phyloP scores from a whole-genome alignment of 2,113 vertebrate genomes.

The Chrysochloris asiatica region DNA sequence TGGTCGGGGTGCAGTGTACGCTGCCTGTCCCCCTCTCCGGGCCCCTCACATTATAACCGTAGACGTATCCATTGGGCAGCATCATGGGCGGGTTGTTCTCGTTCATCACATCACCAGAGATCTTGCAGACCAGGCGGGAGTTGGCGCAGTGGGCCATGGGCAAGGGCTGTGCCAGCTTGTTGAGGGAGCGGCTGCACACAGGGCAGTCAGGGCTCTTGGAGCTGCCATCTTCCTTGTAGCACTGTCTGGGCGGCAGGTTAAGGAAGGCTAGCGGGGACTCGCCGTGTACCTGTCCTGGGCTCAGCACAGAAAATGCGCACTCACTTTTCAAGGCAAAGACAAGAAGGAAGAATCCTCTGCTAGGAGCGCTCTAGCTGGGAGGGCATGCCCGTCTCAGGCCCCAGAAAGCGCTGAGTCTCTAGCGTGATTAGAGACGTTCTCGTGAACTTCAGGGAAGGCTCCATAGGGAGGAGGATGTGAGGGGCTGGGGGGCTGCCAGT shows the following conservation, averaged over 20 bases:
- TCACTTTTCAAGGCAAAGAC: not conserved
- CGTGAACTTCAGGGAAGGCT: not conserved
- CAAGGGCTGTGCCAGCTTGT: constrained; percentile 97
- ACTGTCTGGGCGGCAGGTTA: constrained; percentile 90
- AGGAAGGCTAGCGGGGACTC: constrained; percentile 70
- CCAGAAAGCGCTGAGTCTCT: not conserved
- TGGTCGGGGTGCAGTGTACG: too few species aligned
- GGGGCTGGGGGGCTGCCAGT: too few species aligned
- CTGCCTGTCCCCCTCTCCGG: too few species aligned
- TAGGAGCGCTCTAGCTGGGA: not conserved
- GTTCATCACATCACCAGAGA: constrained; percentile 99
- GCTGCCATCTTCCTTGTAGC: constrained; percentile 98
- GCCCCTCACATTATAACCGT: constrained; percentile 97
- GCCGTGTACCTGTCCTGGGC: rapidly evolving
- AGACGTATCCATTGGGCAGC: constrained; percentile 99
- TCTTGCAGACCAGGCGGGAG: constrained; percentile 99
- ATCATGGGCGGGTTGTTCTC: constrained; percentile 99
- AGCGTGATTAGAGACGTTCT: not conserved
- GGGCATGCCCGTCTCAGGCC: not conserved
- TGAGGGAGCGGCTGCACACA: constrained; percentile 98
- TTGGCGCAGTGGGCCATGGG: constrained; percentile 99
- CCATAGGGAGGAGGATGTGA: not conserved
- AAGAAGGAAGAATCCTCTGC: too few species aligned
- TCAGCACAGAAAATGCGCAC: too few species aligned
- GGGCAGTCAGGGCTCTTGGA: constrained; percentile 99